These are phyloP conservation scores for Macrochelys suwanniensis DNA, from an alignment of 2,797 vertebrate species.

Conservation along the genomic window DNA sequence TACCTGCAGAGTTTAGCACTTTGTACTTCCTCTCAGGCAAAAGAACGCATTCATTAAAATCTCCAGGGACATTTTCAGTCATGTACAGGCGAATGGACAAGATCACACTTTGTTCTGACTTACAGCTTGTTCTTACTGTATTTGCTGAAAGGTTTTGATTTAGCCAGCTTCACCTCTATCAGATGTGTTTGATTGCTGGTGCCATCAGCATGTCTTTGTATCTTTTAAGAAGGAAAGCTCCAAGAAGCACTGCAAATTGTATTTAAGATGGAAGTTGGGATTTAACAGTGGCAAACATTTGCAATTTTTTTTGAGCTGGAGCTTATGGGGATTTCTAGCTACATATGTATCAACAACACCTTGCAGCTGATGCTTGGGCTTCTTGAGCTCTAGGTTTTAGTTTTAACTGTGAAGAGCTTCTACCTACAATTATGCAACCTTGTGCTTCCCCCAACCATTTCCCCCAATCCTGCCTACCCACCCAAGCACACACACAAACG, in stretches of 20 bases:
- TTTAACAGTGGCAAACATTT: not conserved
- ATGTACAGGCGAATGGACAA: not conserved
- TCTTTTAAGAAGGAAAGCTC: not conserved
- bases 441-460: not conserved
- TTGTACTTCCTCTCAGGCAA: slow-evolving; percentile 23
- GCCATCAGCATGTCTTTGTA: not conserved
- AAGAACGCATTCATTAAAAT: not conserved
- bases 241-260: not conserved
- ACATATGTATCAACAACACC: not conserved
- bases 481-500: not conserved
- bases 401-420: not conserved
- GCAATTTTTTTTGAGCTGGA: not conserved
- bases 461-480: not conserved
- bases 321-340: not conserved
- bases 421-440: accelerated
- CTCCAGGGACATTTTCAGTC: not conserved
- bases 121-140: not conserved
- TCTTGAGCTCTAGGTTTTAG: not conserved
- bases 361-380: not conserved
- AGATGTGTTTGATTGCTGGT: not conserved
- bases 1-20: not conserved
- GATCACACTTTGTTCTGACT: slow-evolving; percentile 18
- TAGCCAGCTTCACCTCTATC: not conserved
- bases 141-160: slow-evolving; percentile 34
- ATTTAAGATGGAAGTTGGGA: not conserved